Percentiles rank a stretch among this genome's conserved stretches.
These are phyloP conservation scores for Selenia dentaria DNA, from an alignment of 2,888 invertebrate species.

Conservation along the genomic window DNA sequence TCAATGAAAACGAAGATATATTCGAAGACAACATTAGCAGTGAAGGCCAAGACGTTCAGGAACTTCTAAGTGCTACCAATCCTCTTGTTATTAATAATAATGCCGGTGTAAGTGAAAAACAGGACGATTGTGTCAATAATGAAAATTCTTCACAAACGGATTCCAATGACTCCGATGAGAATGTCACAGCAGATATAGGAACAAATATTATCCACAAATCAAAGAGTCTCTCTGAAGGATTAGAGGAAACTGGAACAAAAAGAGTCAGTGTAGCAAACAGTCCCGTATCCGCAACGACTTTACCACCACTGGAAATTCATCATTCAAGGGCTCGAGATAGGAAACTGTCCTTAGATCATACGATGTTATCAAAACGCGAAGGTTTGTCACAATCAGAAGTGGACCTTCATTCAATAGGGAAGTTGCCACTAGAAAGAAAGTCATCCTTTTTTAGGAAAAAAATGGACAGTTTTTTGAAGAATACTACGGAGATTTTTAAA, in stretches of 20 bases:
- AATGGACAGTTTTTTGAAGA: conserved; percentile 74
- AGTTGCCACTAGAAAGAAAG: conserved; percentile 71
- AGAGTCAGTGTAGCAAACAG: conserved; percentile 22
- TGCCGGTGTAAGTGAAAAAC: conserved; percentile 16
- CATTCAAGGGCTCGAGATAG: conserved; percentile 49
- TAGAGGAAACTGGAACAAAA: conserved; percentile 30
- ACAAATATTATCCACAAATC: conserved; percentile 32
- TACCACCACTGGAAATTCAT: conserved; percentile 28
- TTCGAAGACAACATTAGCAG: conserved; percentile 41
- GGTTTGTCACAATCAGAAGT: conserved; percentile 72
- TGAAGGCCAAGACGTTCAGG: conserved; percentile 29
- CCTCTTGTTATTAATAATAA: conserved; percentile 42
- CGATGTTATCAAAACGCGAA: conserved; percentile 59
- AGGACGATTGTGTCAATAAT: conserved; percentile 21
- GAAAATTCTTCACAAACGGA: conserved; percentile 19
- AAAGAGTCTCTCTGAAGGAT: conserved; percentile 38
- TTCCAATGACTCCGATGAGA: conserved; percentile 16
- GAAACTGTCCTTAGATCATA: conserved; percentile 72
- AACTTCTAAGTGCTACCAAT: conserved; percentile 58
- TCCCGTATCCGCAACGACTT: conserved; percentile 17
- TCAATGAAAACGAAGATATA: conserved; percentile 58
- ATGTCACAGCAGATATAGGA: conserved; percentile 18
- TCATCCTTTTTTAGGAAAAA: conserved; percentile 76
- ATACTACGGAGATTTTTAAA: conserved; percentile 74
- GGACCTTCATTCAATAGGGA: conserved; percentile 71